These are phyloP conservation scores for Drosophila jambulina DNA, from an alignment of 1,140 invertebrate genomes.

Conservation along the genomic window DNA sequence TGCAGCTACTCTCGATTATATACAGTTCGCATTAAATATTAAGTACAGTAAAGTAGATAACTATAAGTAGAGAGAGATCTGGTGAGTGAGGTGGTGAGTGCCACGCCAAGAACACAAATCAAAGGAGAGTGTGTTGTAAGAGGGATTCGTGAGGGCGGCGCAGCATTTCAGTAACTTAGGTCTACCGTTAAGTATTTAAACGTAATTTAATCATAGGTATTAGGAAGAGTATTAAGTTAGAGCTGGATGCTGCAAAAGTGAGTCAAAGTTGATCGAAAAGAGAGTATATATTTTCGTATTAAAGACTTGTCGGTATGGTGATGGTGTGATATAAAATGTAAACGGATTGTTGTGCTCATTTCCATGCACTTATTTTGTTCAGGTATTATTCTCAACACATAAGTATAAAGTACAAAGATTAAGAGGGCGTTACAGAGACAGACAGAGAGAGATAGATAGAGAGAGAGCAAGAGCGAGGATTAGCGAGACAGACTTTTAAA, in stretches of 20 bases:
- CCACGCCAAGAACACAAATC: conserved; percentile 66
- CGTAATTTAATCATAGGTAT: conserved; percentile 53
- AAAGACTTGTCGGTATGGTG: conserved; percentile 37
- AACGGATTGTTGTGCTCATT: conserved; percentile 67
- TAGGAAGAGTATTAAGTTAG: conserved; percentile 58
- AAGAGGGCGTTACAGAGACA: conserved; percentile 65
- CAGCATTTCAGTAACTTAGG: conserved; percentile 64
- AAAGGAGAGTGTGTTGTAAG: conserved; percentile 39
- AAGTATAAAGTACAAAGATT: conserved; percentile 63
- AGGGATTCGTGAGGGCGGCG: conserved; percentile 52
- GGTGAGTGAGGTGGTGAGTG: conserved; percentile 57
- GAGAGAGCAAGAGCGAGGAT: conserved; percentile 45
- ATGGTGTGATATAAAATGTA: conserved; percentile 50
- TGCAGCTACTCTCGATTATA: conserved; percentile 58
- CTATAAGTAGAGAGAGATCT: conserved; percentile 23
- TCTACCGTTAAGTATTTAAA: conserved; percentile 59
- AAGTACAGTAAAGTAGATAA: conserved; percentile 21
- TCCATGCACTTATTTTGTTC: conserved; percentile 68
- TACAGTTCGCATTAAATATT: conserved; percentile 57
- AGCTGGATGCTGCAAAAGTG: conserved; percentile 69
- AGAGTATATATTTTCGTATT: conserved; percentile 34
- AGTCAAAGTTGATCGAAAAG: conserved; percentile 61
- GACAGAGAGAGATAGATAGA: conserved; percentile 43
- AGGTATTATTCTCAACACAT: conserved; percentile 53
- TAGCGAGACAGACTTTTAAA: conserved; percentile 54